Base-by-base conservation (phyloP, 2,888 invertebrate genomes). In the Gibbula magus region DNA sequence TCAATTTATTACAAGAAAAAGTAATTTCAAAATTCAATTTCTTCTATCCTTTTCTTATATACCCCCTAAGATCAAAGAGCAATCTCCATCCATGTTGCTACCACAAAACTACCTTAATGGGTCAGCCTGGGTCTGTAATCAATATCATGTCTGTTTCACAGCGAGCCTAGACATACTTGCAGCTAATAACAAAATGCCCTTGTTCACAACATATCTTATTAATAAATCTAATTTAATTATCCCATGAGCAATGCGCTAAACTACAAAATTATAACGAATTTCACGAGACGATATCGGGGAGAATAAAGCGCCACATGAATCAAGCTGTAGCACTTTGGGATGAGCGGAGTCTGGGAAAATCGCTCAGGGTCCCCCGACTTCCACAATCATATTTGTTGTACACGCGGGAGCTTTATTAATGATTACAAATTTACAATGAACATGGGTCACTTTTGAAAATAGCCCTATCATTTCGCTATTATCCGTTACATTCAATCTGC, bases 391-490 rank as follows among this genome's bases (percentile, higher is more conserved):
- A 25, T n/a, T 35, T 35, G 53, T 54, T 32, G 53, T 54, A 53
- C 53, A 75, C 75, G 32, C 32, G 52, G 52, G 75, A 54, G 54
- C 54, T 75, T 52, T 53, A 75, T 75, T 75, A 75, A 75, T 75
- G 75, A 75, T 52, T 54, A 20, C 53, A 75, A 75, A 75, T 75
- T 75, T 53, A 54, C 75, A 29, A 75, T 29, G 75, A 75, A 54
- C 75, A 75, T 75, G 54, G 75, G 75, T 75, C 75, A 75, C 52
- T 75, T 54, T 53, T 54, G 54, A 75, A 75, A 75, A 75, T 75
- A 75, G 75, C 32, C 53, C 75, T 75, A 75, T 75, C 75, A 54
- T 54, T 54, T 54, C 53, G 25, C 29, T 75, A 52, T 53, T 52
- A 75, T 75, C 25, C 53, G 54, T 32, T 18, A 29, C 75, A 75